Conservation (phyloP, 2,888 invertebrate species). For the Pollenia griseotomentosa region DNA sequence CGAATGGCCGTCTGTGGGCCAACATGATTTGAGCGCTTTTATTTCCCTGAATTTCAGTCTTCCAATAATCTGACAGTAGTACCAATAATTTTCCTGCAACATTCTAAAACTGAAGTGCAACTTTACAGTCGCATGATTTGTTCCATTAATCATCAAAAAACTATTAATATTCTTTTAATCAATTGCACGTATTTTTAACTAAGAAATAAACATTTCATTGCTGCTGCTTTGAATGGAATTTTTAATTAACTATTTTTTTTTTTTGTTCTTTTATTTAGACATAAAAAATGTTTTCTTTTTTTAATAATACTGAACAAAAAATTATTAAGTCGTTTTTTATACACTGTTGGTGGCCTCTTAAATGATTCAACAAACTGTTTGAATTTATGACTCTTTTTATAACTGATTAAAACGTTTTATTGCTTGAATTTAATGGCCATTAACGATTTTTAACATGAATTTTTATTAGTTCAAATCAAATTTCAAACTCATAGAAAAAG, state of each 20-base stretch:
- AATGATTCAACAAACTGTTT: slow-evolving; percentile 9
- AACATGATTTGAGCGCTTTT: no score
- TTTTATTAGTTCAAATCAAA: slow-evolving; percentile 1
- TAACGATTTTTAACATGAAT: slow-evolving; percentile 17
- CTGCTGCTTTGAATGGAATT: slow-evolving; percentile 71
- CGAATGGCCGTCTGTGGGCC: no score
- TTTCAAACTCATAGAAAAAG: background rate
- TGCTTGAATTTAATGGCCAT: slow-evolving; percentile 19
- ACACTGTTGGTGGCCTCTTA: slow-evolving; percentile 59
- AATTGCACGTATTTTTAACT: slow-evolving; percentile 58
- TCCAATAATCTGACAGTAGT: no score
- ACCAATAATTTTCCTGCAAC: no score
- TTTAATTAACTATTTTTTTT: slow-evolving; percentile 71
- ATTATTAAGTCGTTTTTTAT: slow-evolving; percentile 10
- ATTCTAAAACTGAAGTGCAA: no score
- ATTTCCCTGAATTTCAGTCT: no score
- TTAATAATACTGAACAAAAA: background rate
- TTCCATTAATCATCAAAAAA: no score
- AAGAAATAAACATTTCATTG: slow-evolving; percentile 59
- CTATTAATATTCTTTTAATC: background rate
- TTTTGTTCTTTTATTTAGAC: slow-evolving; percentile 9
- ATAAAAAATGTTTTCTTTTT: slow-evolving; percentile 4
- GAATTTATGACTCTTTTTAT: slow-evolving; percentile 4
- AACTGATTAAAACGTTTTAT: slow-evolving; percentile 32
- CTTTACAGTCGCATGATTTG: no score